These are phyloP conservation scores for Heliconius nattereri DNA, from an alignment of 1,140 invertebrate genomes.

Conservation along the genomic window DNA sequence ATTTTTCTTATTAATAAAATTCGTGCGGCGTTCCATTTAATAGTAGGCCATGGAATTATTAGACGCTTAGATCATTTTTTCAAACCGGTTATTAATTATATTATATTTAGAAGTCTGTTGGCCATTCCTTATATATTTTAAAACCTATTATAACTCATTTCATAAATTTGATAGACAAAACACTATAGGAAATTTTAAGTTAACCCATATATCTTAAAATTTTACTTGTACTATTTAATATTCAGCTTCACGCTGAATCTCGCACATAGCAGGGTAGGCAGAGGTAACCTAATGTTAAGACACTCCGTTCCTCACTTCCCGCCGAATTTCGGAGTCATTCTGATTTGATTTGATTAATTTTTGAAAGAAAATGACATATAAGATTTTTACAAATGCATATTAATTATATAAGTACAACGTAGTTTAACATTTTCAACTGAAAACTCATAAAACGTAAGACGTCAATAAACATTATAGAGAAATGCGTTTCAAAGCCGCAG, in stretches of 20 bases:
- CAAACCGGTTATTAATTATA: constrained; percentile 46
- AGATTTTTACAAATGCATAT: too few species aligned
- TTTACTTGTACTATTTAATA: too few species aligned
- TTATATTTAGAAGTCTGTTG: neutral
- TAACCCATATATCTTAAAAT: too few species aligned
- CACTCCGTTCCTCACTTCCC: too few species aligned
- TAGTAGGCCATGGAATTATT: constrained; percentile 51
- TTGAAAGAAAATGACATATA: too few species aligned
- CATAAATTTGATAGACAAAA: too few species aligned
- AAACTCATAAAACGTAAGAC: constrained; percentile 43
- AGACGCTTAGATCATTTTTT: constrained; percentile 66
- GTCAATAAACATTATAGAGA: constrained; percentile 31
- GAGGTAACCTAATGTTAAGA: too few species aligned
- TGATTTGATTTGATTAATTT: too few species aligned
- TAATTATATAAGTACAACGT: neutral
- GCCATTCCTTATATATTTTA: neutral
- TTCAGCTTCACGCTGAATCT: too few species aligned
- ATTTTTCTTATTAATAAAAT: neutral
- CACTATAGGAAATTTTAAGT: too few species aligned
- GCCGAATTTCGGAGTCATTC: too few species aligned
- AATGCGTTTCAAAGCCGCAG: constrained; percentile 39
- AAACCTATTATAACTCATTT: neutral
- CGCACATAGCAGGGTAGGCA: too few species aligned
- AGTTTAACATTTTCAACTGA: constrained; percentile 40
- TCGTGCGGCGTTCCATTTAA: constrained; percentile 32